Conservation (phyloP, 2,797 vertebrate genomes). For the Hapalemur alaotrensis region DNA sequence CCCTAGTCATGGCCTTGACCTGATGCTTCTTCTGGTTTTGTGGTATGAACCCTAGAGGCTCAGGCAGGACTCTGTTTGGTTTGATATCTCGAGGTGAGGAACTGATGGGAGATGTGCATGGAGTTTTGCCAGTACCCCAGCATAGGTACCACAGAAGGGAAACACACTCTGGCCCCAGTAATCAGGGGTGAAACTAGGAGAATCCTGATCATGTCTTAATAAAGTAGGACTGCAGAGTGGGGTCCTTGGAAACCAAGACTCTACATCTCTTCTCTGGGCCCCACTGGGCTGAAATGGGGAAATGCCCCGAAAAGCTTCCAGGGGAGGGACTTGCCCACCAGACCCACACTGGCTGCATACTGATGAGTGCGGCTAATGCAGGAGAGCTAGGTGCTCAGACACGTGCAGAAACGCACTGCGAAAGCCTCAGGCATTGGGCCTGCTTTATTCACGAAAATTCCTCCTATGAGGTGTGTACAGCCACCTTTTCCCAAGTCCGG, state of each 20-base stretch:
- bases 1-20: background rate
- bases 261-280: background rate
- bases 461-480: background rate
- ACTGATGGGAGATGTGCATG: background rate
- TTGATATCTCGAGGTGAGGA: background rate
- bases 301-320: background rate
- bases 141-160: background rate
- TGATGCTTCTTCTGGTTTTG: background rate
- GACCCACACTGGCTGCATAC: background rate
- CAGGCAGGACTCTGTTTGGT: background rate
- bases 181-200: background rate
- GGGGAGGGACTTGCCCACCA: background rate
- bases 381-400: background rate
- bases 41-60: background rate
- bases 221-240: background rate
- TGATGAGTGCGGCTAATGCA: accelerated
- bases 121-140: background rate
- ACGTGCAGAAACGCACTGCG: background rate
- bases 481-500: background rate
- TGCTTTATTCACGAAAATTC: background rate
- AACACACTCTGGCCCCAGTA: background rate
- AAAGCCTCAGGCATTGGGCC: background rate
- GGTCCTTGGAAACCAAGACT: accelerated
- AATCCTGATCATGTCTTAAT: background rate
- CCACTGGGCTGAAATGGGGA: background rate